Conservation (phyloP, 2,888 invertebrate species). For the Spatulosminthurus flaviceps region DNA sequence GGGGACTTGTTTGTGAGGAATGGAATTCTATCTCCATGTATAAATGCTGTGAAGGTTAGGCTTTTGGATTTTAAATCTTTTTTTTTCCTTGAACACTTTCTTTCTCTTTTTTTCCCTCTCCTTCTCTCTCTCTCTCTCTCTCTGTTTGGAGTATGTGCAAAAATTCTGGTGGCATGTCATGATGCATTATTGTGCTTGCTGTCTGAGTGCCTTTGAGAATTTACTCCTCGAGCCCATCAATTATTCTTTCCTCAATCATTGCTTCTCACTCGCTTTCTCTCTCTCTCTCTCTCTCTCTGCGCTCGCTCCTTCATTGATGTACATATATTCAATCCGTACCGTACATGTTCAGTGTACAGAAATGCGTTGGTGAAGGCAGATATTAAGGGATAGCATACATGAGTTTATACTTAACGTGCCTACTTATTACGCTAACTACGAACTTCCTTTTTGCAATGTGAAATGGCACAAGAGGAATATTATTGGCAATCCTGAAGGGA, state of each 20-base stretch:
- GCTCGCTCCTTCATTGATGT: no score
- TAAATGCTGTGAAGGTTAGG: not conserved
- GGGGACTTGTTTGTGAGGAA: not conserved
- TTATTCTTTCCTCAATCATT: slow-evolving; percentile 46
- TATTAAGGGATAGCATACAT: no score
- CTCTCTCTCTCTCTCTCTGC: not conserved
- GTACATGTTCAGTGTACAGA: no score
- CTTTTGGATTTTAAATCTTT: not conserved
- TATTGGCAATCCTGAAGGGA: no score
- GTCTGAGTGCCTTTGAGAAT: slow-evolving; percentile 48
- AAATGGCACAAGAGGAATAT: no score
- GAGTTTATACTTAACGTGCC: no score
- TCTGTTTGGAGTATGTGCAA: slow-evolving; percentile 31
- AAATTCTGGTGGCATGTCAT: slow-evolving; percentile 52
- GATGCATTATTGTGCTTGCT: slow-evolving; percentile 50
- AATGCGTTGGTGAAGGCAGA: no score
- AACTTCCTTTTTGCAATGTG: no score
- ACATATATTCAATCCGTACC: no score
- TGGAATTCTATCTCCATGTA: not conserved
- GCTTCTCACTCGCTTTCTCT: slow-evolving; percentile 41
- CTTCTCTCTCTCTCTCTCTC: slow-evolving; percentile 21
- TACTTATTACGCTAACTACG: no score
- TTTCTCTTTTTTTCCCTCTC: not conserved
- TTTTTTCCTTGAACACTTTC: no score
- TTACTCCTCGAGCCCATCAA: slow-evolving; percentile 49